These are phyloP conservation scores for Otus sunia DNA, from an alignment of 2,113 vertebrate genomes.

Conservation along the genomic window DNA sequence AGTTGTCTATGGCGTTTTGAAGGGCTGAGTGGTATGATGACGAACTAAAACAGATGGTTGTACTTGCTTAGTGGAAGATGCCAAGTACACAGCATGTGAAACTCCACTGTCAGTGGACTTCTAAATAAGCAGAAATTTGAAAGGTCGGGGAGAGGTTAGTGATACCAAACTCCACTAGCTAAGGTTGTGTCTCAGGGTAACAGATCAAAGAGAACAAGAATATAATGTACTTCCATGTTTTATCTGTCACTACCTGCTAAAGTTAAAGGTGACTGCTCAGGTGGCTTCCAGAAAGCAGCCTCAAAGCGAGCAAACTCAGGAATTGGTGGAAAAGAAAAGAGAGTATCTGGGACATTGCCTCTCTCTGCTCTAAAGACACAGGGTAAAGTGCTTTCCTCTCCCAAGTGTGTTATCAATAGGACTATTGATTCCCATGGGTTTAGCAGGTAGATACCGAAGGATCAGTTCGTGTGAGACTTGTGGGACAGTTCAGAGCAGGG, in stretches of 20 bases:
- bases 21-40: not conserved
- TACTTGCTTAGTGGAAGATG: not conserved
- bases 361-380: not conserved
- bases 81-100: not conserved
- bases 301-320: not conserved
- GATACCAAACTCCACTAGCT: not conserved
- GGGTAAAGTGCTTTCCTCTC: not conserved
- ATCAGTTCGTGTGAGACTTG: not conserved
- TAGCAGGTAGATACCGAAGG: not conserved
- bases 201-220: not conserved
- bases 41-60: not conserved
- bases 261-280: not conserved
- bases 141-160: not conserved
- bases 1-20: not conserved
- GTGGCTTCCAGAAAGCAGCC: not conserved
- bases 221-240: not conserved
- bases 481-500: not conserved
- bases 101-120: not conserved
- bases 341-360: not conserved
- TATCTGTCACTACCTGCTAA: not conserved
- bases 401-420: not conserved
- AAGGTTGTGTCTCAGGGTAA: not conserved
- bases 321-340: not conserved
- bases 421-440: not conserved
- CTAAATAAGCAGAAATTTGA: not conserved